Evolutionary conservation across 2,113 vertebrate genomes (phyloP), one percentile per base, ranked within the genome.

Genomic region (Forbesichthys agassizii): DNA sequence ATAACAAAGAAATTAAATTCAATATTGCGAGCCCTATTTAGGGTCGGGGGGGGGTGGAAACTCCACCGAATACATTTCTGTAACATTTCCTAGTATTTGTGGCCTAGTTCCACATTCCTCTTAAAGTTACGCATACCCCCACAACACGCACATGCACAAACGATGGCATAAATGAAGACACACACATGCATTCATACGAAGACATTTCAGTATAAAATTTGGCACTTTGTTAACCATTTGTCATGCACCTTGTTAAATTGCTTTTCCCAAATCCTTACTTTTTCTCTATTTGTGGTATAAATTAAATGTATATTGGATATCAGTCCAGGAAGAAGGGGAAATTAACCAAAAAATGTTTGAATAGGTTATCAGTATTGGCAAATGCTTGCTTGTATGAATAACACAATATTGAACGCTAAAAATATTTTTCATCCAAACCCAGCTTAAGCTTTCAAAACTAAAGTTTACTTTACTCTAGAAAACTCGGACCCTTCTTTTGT

Each of bases 231-330:
- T 88, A 88, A 77, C 80, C 86, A 87, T 90, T 69, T 82, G 83
- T 89, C 86, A 85, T 90, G 90, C 91, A 92, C 91, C 91, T 92
- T 92, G 81, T 91, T 91, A 86, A 90, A 91, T 85, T 90, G 82
- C 86, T 89, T 86, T 82, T 63, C 84, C 88, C 77, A 88, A 88
- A 88, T 86, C 86, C 75, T 89, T 88, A 81, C 89, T 88, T 88
- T 88, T 88, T 77, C 85, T 85, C 86, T 90, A 87, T 89, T 90
- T 90, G 88, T 90, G 88, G 88, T 92, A 89, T 82, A 88, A 87
- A 90, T 84, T 20, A 89, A 88, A 83, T 89, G 82, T 91, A 86
- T 88, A 84, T 85, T 88, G 78, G 76, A 87, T 91, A 85, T 83
- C 86, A 84, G 86, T 88, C 80, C 81, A 78, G 85, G 77, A 84